phyloP scores from a whole-genome alignment of 2,797 vertebrate species.

The Sebastes diaconus region DNA sequence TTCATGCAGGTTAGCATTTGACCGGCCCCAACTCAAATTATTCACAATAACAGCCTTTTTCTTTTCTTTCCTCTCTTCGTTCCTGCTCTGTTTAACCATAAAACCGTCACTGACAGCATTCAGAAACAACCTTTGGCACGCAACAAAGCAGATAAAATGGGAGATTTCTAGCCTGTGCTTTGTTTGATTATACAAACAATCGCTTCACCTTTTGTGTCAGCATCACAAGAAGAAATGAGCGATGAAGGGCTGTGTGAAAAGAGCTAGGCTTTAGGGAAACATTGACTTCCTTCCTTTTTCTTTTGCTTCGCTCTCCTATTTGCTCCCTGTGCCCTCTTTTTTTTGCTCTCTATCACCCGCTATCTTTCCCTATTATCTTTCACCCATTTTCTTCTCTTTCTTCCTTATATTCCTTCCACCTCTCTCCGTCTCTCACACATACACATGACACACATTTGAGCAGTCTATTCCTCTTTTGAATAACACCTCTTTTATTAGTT shows the following conservation, averaged over 20 bases:
- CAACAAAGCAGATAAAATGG: constrained; percentile 53
- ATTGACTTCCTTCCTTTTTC: constrained; percentile 39
- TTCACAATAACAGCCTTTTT: neutral
- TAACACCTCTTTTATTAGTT: constrained; percentile 78
- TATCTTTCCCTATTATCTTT: constrained; percentile 32
- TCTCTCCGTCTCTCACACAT: constrained; percentile 40
- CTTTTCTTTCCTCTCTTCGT: neutral
- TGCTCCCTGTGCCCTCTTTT: constrained; percentile 36
- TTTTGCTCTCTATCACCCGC: constrained; percentile 10
- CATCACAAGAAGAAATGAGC: constrained; percentile 60
- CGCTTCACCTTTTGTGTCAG: constrained; percentile 65
- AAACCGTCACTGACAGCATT: constrained; percentile 23
- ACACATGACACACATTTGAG: constrained; percentile 65
- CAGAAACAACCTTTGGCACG: constrained; percentile 39
- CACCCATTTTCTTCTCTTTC: constrained; percentile 27
- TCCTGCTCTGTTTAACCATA: neutral
- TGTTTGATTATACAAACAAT: constrained; percentile 67
- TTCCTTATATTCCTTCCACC: constrained; percentile 25
- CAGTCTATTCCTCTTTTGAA: constrained; percentile 78
- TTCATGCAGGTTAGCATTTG: neutral
- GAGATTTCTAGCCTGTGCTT: constrained; percentile 54
- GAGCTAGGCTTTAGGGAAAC: constrained; percentile 56
- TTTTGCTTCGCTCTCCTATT: constrained; percentile 24
- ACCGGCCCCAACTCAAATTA: neutral
- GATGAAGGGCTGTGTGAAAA: constrained; percentile 39